phyloP scores from a whole-genome alignment of 2,888 invertebrate genomes.

The Xiphydria camelus region DNA sequence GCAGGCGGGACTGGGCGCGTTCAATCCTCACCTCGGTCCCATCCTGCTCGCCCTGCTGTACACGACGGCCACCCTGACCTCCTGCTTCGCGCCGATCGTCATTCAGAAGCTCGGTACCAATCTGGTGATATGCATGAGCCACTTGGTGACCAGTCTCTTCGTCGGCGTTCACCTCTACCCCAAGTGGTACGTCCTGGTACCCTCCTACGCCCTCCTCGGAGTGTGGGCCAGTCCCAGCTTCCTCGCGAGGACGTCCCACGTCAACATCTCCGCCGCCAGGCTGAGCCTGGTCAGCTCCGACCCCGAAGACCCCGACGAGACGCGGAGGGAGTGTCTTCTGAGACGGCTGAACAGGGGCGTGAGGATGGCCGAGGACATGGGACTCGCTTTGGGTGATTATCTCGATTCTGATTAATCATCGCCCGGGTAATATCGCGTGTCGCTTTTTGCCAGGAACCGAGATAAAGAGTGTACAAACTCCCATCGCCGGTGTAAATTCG shows the following conservation, averaged over 20 bases:
- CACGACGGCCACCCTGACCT: constrained; percentile 41
- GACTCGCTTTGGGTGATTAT: constrained; percentile 48
- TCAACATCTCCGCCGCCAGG: constrained; percentile 46
- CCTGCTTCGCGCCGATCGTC: constrained; percentile 59
- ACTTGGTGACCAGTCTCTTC: constrained; percentile 47
- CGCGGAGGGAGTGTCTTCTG: constrained; percentile 48
- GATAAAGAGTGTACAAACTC: too few species aligned
- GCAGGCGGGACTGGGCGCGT: constrained; percentile 58
- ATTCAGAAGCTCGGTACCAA: constrained; percentile 62
- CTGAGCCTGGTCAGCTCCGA: constrained; percentile 48
- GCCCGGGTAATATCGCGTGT: too few species aligned
- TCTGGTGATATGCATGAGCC: constrained; percentile 52
- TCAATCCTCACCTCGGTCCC: constrained; percentile 59
- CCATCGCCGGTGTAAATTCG: too few species aligned
- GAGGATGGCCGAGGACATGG: constrained; percentile 51
- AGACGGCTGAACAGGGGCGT: constrained; percentile 48
- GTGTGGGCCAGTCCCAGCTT: constrained; percentile 44
- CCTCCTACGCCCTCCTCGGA: constrained; percentile 48
- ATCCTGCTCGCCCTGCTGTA: constrained; percentile 50
- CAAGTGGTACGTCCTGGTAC: constrained; percentile 48
- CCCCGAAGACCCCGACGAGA: constrained; percentile 52
- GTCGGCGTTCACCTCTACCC: constrained; percentile 49
- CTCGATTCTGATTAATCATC: too few species aligned
- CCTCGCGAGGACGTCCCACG: constrained; percentile 46
- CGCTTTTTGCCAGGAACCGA: too few species aligned